Base-by-base conservation (phyloP, 2,888 invertebrate genomes). In the Antheraea assamensis region DNA sequence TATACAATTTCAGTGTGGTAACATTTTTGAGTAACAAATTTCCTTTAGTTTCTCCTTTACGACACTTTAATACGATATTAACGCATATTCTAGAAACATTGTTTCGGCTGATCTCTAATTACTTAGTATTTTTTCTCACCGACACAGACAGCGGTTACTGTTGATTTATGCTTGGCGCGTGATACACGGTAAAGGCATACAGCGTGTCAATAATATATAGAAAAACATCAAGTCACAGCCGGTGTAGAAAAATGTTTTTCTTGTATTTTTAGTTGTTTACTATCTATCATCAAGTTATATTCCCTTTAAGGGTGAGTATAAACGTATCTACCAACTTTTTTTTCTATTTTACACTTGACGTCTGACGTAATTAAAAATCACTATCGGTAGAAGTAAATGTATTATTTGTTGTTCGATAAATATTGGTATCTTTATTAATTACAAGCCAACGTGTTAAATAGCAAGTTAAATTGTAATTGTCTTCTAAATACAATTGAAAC, bases 111-210 rank as follows among this genome's bases (percentile, higher is more conserved):
- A 64, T 64, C 61, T 30, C 17, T 64, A 30, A 64, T 64, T 64
- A 64, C 61, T 64, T 64, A 27, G 61, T 64, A 17, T 64, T 64
- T 42, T 30, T 64, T 64, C 61, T 64, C 61, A 30, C 61, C 61
- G 17, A 64, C 30, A 30, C 17, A 64, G 61, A 64, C 30, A 64
- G 61, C 61, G 61, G 61, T 64, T 64, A 64, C 30, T 15, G 30
- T 30, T 5, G 27, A 64, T 64, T 61, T 61, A 27, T 27, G 10
- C 24, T 27, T 15, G 2, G 27, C 24, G 61, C 24, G 24, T 61
- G 30, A 58, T 19, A 64, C 61, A 64, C 30, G 8, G 30, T 7
- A 64, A 13, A 27, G 15, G 30, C 2, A 30, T 17, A 64, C 30
- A 17, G 61, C 30, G 17, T 0, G 3, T 15, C 19, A 30, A 64